Percentiles rank a stretch among this genome's conserved stretches.
Conservation (phyloP, 37 sponge, comb jelly and placozoan genomes). For the Spongilla lacustris region DNA sequence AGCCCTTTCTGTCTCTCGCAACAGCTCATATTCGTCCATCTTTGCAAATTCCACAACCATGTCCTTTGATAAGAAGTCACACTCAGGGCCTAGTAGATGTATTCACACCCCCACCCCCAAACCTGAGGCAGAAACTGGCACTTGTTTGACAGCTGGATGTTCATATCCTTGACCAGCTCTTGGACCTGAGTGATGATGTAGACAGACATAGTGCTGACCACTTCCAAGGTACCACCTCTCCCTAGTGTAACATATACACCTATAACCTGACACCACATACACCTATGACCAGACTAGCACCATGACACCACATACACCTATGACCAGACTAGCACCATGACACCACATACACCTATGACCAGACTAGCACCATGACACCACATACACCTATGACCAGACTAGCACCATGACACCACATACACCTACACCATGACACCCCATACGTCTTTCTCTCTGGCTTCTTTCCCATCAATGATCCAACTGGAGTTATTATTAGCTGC, state of each 20-base stretch:
- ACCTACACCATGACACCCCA: neutral
- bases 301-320: neutral
- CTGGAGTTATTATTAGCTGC: slow-evolving; percentile 76
- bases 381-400: neutral
- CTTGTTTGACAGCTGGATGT: slow-evolving; percentile 93
- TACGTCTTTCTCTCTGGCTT: slow-evolving; percentile 42
- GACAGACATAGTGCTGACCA: too few species aligned
- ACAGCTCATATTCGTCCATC: slow-evolving; percentile 77
- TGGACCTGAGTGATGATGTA: slow-evolving; percentile 67
- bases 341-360: neutral
- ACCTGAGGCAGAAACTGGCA: slow-evolving; percentile 99
- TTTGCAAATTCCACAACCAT: slow-evolving; percentile 98
- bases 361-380: neutral
- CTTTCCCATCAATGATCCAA: slow-evolving; percentile 84
- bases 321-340: neutral
- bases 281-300: neutral
- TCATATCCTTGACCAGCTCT: slow-evolving; percentile 60
- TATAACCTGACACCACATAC: neutral
- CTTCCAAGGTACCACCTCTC: too few species aligned
- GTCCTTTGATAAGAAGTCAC: slow-evolving; percentile 58
- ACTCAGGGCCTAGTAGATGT: neutral
- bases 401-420: neutral
- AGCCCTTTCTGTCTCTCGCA: slow-evolving; percentile 93
- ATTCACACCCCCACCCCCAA: neutral
- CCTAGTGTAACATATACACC: too few species aligned